A percentile compares a stretch with the other conserved stretches of the same genome.
These are phyloP conservation scores for Paratrypauchen microcephalus DNA, from an alignment of 2,797 vertebrate species.

Conservation along the genomic window DNA sequence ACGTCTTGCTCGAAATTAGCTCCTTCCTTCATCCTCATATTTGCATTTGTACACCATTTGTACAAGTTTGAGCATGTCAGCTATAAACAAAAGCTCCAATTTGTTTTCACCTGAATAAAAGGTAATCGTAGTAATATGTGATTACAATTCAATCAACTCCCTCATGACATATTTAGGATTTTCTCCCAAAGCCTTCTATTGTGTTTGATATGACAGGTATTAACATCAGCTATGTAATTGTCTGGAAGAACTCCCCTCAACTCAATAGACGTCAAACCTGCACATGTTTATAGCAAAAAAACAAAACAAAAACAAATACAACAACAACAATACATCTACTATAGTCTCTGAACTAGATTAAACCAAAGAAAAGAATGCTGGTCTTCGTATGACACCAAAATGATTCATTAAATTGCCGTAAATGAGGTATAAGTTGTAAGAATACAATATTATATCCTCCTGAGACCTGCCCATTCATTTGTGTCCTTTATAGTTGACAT, in stretches of 20 bases:
- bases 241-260: background rate
- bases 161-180: background rate
- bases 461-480: too few species aligned
- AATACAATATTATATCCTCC: background rate
- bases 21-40: conserved; percentile 16
- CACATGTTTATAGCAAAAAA: too few species aligned
- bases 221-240: background rate
- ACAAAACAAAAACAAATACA: too few species aligned
- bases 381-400: background rate
- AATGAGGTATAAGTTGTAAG: background rate
- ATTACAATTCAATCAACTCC: background rate
- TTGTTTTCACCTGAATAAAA: background rate
- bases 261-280: too few species aligned
- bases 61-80: conserved; percentile 22
- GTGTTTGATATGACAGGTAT: background rate
- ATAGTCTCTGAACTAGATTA: too few species aligned
- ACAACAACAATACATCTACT: too few species aligned
- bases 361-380: too few species aligned
- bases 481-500: too few species aligned
- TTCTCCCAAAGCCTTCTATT: background rate
- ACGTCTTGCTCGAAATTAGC: conserved; percentile 34
- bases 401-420: background rate
- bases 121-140: background rate
- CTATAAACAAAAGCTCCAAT: background rate
- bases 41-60: background rate